Base-by-base conservation (phyloP, 1,140 invertebrate genomes). In the Choristoneura fumiferana region DNA sequence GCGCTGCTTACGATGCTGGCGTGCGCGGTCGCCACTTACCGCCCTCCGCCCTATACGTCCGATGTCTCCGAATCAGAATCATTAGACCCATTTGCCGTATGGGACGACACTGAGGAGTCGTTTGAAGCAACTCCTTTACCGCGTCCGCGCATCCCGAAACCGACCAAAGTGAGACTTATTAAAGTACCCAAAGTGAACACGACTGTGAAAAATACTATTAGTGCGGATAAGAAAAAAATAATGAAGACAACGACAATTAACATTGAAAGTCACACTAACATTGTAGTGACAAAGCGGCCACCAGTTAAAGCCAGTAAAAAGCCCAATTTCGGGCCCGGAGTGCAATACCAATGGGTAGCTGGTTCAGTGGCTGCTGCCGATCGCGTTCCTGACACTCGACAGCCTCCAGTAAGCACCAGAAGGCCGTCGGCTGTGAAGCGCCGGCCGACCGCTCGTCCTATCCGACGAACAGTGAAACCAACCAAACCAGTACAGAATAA, bases 1-100 rank as follows among this genome's bases (percentile, higher is more conserved):
- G 74, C 85, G 85, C 83, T 85, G 81, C 75, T 85, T 22, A 78
- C 76, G 76, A 70, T 88, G 59, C 64, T 87, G 72, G 81, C 77
- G 59, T 75, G 69, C 71, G 74, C 73, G 72, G 77, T 57, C 52
- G 68, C 67, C 54, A 68, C 73, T 17, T 65, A 54, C 67, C 71
- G 58, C 60, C 71, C 68, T 63, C 76, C 68, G 12, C 60, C 35
- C 2, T 36, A 57, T 17, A 63, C 67, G 59, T 59, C 59, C 10
- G 70, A 78, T 10, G 17, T 54, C 18, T 78, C 74, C 35, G 69
- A 77, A 29, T 81, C 80, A 0, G 73, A 81, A 9, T 80, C 84
- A 18, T 40, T 72, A 4, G 81, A 84, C 35, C 70, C 79, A 1
- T 74, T 83, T 54, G 59, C 63, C 13, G 53, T 82, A 17, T 84